These are phyloP conservation scores for Noctua comes DNA, from an alignment of 2,888 invertebrate species.

Conservation along the genomic window DNA sequence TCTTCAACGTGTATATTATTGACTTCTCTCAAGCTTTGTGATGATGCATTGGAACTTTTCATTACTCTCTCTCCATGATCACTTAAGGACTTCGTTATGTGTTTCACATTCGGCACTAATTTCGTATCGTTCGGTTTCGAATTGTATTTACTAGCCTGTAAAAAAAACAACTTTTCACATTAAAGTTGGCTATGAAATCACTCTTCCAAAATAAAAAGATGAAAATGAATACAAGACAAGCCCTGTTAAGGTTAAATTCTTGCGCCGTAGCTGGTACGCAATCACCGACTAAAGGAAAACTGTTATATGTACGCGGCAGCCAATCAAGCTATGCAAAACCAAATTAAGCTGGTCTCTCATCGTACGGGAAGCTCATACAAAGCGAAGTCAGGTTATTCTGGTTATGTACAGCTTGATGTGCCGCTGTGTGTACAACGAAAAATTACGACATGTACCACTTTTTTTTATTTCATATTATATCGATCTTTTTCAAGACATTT, in stretches of 20 bases:
- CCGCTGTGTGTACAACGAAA: background rate
- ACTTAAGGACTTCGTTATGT: conserved; percentile 64
- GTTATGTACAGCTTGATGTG: too few species aligned
- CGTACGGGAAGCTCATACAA: too few species aligned
- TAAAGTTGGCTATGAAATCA: background rate
- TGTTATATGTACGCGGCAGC: too few species aligned
- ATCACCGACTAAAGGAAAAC: background rate
- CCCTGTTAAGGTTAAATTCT: background rate
- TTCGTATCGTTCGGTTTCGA: conserved; percentile 75
- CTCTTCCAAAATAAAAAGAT: background rate
- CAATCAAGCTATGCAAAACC: too few species aligned
- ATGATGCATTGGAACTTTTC: conserved; percentile 68
- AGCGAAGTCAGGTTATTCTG: too few species aligned
- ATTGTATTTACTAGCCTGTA: conserved; percentile 59
- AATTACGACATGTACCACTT: too few species aligned
- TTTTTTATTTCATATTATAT: too few species aligned
- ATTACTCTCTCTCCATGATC: conserved; percentile 74
- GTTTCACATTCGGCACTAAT: conserved; percentile 70
- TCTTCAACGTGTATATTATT: conserved; percentile 72
- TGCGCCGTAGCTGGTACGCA: background rate
- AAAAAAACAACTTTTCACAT: background rate
- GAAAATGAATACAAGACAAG: background rate
- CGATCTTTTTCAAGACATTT: too few species aligned
- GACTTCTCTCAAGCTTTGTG: conserved; percentile 69
- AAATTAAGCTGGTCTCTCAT: too few species aligned